These are phyloP conservation scores for Tetrao urogallus DNA, from an alignment of 2,113 vertebrate species.

Conservation along the genomic window DNA sequence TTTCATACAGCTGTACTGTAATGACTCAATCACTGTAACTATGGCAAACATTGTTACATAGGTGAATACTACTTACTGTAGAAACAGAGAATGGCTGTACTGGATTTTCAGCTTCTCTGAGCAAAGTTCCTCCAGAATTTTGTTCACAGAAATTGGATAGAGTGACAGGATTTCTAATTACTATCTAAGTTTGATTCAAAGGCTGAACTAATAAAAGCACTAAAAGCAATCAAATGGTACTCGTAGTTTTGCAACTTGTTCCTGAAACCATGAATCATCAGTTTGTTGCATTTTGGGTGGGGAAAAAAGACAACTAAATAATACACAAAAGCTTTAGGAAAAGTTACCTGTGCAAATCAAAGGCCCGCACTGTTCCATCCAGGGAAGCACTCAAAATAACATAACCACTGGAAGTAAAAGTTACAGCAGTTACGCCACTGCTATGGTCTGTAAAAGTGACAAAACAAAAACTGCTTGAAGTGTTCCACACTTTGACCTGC, in stretches of 20 bases:
- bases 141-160: background rate
- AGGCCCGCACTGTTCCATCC: conserved; percentile 95
- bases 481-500: conserved; percentile 97
- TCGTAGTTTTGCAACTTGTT: background rate
- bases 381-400: conserved; percentile 93
- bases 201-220: background rate
- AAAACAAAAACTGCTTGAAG: conserved; percentile 92
- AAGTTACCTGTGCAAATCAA: conserved; percentile 92
- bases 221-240: background rate
- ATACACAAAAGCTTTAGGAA: background rate
- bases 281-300: background rate
- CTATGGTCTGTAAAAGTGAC: conserved; percentile 95
- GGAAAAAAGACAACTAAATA: background rate
- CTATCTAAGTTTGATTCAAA: background rate
- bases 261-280: background rate
- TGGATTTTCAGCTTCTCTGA: background rate
- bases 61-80: background rate
- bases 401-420: conserved; percentile 88
- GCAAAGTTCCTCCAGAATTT: background rate
- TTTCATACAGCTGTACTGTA: background rate
- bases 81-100: background rate
- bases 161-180: background rate
- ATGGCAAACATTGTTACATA: fast-evolving
- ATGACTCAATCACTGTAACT: background rate
- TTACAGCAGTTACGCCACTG: conserved; percentile 88